Conservation (phyloP, 2,797 vertebrate species). For the Yasuhikotakia modesta region DNA sequence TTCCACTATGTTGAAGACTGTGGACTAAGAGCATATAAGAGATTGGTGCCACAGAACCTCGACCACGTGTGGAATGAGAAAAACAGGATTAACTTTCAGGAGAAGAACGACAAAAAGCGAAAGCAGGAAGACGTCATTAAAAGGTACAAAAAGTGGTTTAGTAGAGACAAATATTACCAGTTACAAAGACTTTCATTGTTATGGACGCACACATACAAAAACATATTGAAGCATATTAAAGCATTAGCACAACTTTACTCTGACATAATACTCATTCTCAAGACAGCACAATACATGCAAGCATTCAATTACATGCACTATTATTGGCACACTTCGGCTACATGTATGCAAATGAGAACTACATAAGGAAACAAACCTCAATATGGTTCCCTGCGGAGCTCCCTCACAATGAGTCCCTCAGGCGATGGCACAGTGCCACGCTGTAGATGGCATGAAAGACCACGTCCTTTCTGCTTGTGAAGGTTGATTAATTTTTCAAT, state of each 20-base stretch:
- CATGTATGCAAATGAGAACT: background rate
- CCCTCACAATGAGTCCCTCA: constrained; percentile 63
- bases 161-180: background rate
- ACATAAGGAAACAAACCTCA: constrained; percentile 17
- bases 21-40: constrained; percentile 92
- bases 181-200: background rate
- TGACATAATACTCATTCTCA: background rate
- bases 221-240: background rate
- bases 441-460: constrained; percentile 61
- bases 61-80: constrained; percentile 95
- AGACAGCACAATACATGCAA: background rate
- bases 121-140: constrained; percentile 98
- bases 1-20: constrained; percentile 97
- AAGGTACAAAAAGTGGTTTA: constrained; percentile 77
- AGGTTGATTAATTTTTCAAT: constrained; percentile 73
- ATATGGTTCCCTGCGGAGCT: constrained; percentile 28
- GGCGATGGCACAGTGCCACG: constrained; percentile 64
- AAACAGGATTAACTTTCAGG: constrained; percentile 91
- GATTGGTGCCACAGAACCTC: constrained; percentile 92
- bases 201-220: background rate
- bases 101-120: constrained; percentile 95
- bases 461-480: constrained; percentile 57
- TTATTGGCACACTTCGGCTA: background rate
- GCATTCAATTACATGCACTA: background rate
- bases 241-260: background rate